Conservation (phyloP, 2,888 invertebrate species). For the Cynaeus angustus region DNA sequence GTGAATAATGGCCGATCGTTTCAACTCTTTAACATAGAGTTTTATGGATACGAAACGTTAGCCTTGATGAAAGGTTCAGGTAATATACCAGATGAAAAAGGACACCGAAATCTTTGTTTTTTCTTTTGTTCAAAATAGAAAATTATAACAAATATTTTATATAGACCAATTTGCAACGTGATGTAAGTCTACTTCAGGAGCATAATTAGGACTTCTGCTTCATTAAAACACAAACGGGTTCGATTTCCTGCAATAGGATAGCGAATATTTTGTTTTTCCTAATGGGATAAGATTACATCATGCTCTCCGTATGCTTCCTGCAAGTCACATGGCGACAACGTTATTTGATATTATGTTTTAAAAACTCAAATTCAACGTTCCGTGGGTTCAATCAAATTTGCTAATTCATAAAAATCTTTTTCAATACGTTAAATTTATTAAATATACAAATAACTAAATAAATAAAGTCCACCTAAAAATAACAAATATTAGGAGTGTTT, state of each 20-base stretch:
- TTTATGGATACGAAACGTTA: constrained; percentile 26
- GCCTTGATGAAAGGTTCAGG: constrained; percentile 31
- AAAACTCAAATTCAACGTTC: neutral
- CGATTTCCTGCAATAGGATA: constrained; percentile 41
- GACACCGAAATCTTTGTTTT: neutral
- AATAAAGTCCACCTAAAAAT: too few species aligned
- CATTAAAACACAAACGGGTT: constrained; percentile 37
- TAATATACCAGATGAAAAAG: constrained; percentile 24
- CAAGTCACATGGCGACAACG: constrained; percentile 36
- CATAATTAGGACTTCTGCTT: constrained; percentile 37
- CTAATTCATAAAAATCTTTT: neutral
- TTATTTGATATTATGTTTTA: constrained; percentile 22
- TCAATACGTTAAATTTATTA: too few species aligned
- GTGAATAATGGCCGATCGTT: constrained; percentile 17
- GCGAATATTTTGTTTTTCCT: constrained; percentile 21
- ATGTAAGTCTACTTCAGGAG: neutral
- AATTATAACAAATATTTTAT: too few species aligned
- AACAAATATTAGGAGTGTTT: constrained; percentile 22
- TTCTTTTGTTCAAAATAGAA: neutral
- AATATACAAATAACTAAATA: too few species aligned
- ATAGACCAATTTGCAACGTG: neutral
- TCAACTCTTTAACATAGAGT: constrained; percentile 26
- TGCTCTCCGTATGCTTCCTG: constrained; percentile 40
- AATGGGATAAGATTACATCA: constrained; percentile 29
- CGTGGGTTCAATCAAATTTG: too few species aligned